Percentiles rank a stretch among this genome's conserved stretches.
Conservation (phyloP, 2,888 invertebrate species). For the Nasonia oneida region DNA sequence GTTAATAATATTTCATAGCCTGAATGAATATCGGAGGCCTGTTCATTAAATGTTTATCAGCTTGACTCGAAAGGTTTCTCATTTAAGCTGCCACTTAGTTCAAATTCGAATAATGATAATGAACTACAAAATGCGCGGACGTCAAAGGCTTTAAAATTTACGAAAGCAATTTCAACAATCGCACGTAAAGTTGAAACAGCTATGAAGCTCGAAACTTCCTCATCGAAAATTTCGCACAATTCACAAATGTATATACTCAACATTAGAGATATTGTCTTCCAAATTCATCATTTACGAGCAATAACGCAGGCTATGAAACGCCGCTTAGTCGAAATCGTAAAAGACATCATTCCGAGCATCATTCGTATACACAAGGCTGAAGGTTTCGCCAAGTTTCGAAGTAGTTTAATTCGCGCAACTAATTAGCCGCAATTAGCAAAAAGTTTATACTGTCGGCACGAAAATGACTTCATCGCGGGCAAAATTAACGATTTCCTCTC, state of each 20-base stretch:
- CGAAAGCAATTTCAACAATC: not conserved
- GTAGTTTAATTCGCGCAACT: not conserved
- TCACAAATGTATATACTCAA: not conserved
- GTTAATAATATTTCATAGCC: too few species aligned
- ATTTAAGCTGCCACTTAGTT: not conserved
- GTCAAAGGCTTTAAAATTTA: not conserved
- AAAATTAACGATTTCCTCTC: constrained; percentile 45
- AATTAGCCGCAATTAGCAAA: constrained; percentile 42
- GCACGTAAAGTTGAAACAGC: not conserved
- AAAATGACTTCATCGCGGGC: constrained; percentile 12
- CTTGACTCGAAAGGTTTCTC: too few species aligned
- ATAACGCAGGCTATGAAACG: not conserved
- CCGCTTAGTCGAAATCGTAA: not conserved
- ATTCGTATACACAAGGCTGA: not conserved
- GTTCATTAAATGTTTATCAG: too few species aligned
- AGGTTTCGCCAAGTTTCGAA: constrained; percentile 1
- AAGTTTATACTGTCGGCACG: constrained; percentile 15
- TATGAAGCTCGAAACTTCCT: not conserved
- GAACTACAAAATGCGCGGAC: not conserved
- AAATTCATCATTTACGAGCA: not conserved
- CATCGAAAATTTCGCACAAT: not conserved
- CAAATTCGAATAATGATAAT: not conserved
- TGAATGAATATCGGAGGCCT: too few species aligned
- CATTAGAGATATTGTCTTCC: not conserved
- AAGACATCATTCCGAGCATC: not conserved